A percentile compares a stretch with the other conserved stretches of the same genome.
These are phyloP conservation scores for Pyrochroa serraticornis DNA, from an alignment of 2,888 invertebrate genomes.

Conservation along the genomic window DNA sequence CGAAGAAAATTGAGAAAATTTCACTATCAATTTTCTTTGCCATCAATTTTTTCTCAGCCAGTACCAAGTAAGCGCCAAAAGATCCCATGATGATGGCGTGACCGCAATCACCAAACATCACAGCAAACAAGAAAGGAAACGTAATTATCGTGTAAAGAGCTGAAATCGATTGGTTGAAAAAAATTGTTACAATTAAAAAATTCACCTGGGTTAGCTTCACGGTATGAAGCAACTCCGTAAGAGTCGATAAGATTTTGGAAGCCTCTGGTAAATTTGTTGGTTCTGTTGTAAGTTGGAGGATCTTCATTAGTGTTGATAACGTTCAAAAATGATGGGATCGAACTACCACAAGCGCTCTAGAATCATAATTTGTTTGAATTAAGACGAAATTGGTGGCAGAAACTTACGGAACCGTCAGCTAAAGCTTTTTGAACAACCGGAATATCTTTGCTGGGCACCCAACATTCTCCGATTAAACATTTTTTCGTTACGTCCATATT, in stretches of 20 bases:
- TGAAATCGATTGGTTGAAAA: neutral
- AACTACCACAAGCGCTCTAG: slow-evolving; percentile 65
- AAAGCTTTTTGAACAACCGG: slow-evolving; percentile 77
- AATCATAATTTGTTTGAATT: slow-evolving; percentile 22
- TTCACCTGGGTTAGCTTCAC: slow-evolving; percentile 72
- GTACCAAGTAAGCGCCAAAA: slow-evolving; percentile 82
- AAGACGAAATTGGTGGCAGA: too few relatives aligned
- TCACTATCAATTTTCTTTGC: slow-evolving; percentile 73
- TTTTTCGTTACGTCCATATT: slow-evolving; percentile 76
- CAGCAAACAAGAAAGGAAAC: slow-evolving; percentile 93
- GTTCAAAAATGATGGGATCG: slow-evolving; percentile 76
- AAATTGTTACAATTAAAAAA: slow-evolving; percentile 1
- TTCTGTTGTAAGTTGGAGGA: slow-evolving; percentile 76
- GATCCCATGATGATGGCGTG: slow-evolving; percentile 85
- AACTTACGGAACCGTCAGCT: slow-evolving; percentile 76
- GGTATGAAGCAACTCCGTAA: slow-evolving; percentile 77
- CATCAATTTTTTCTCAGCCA: slow-evolving; percentile 77
- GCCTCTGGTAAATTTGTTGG: slow-evolving; percentile 76
- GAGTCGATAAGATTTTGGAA: slow-evolving; percentile 79
- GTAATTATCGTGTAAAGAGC: slow-evolving; percentile 70
- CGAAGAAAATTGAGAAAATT: slow-evolving; percentile 78
- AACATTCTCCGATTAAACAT: slow-evolving; percentile 73
- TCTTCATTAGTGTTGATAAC: slow-evolving; percentile 67
- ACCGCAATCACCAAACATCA: slow-evolving; percentile 96
- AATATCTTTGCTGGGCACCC: slow-evolving; percentile 77